Percentiles rank a stretch among this genome's conserved stretches.
phyloP scores from a whole-genome alignment of 1,140 invertebrate genomes.

The Phthorimaea operculella region DNA sequence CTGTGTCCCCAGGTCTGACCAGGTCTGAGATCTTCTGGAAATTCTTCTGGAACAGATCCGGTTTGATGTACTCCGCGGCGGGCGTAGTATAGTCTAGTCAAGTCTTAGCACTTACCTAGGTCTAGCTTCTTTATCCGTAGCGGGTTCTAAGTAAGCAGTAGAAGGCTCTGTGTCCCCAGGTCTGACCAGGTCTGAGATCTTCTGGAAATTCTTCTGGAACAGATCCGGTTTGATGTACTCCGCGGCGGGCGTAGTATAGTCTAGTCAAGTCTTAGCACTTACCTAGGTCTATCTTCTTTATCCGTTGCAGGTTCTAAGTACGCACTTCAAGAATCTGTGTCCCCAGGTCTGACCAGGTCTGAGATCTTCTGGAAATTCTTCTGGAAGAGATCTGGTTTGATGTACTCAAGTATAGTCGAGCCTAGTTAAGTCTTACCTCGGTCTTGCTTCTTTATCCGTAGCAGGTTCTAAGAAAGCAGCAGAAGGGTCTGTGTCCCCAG shows the following conservation, averaged over 20 bases:
- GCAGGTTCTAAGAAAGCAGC: constrained; percentile 29
- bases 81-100: no score
- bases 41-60: constrained; percentile 66
- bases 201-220: constrained; percentile 65
- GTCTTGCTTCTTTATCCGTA: constrained; percentile 42
- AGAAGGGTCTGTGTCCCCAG: constrained; percentile 47
- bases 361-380: constrained; percentile 66
- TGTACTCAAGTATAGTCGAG: constrained; percentile 48
- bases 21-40: constrained; percentile 65
- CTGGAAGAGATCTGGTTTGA: no score
- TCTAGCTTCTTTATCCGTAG: constrained; percentile 41
- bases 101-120: constrained; percentile 44
- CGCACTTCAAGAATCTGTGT: constrained; percentile 38
- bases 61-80: constrained; percentile 68
- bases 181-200: constrained; percentile 62
- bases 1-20: constrained; percentile 51
- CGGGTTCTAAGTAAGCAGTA: constrained; percentile 27
- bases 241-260: background rate
- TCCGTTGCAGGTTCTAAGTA: constrained; percentile 34
- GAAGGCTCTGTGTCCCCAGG: constrained; percentile 47
- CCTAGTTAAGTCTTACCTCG: constrained; percentile 30
- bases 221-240: no score
- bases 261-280: constrained; percentile 10
- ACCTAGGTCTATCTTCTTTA: constrained; percentile 49
- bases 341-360: constrained; percentile 55